Conservation (phyloP, 2,113 vertebrate species). For the Chunga burmeisteri region DNA sequence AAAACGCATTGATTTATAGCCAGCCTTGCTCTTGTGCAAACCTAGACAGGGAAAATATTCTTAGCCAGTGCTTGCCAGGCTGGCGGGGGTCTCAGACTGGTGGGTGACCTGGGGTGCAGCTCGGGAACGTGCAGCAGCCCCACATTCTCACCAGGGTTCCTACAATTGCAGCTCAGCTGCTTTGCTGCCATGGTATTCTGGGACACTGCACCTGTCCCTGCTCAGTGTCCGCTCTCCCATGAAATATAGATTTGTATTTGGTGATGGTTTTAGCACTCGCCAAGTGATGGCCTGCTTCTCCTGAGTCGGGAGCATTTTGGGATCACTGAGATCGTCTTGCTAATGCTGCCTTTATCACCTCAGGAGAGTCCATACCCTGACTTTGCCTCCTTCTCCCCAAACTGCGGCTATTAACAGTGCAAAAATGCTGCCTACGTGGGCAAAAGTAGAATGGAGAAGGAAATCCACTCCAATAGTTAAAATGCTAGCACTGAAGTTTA, state of each 20-base stretch:
- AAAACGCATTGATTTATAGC: neutral
- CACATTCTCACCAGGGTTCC: neutral
- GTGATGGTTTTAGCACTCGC: neutral
- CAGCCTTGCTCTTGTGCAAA: neutral
- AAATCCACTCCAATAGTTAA: neutral
- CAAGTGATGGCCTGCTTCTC: neutral
- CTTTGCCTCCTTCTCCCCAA: neutral
- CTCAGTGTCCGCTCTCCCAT: neutral
- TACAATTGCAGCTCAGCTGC: neutral
- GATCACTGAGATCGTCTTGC: neutral
- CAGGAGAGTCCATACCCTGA: neutral
- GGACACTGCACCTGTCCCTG: neutral
- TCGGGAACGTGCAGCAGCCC: neutral
- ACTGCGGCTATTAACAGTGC: neutral
- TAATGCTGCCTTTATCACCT: neutral
- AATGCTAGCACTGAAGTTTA: neutral
- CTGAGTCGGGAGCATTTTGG: neutral
- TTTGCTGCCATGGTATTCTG: fast-evolving
- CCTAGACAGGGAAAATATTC: neutral
- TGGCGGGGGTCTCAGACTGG: neutral
- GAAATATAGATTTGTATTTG: neutral
- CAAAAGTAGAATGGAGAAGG: neutral
- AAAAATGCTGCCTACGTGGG: neutral
- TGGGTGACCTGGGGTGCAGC: neutral
- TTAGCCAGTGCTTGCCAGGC: neutral